Conservation (phyloP, 2,888 invertebrate genomes). For the Lumbricus terrestris region DNA sequence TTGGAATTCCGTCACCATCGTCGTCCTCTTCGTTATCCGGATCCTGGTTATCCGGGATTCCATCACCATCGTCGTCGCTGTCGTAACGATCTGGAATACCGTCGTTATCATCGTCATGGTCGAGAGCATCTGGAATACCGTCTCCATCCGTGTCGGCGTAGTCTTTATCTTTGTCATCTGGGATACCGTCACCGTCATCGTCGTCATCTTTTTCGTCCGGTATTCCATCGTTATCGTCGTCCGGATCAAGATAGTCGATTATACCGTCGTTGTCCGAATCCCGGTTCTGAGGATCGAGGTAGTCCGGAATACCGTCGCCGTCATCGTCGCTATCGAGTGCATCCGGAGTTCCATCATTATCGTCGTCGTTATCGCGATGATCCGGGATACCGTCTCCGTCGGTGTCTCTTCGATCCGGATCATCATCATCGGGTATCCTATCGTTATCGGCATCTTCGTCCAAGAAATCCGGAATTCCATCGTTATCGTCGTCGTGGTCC, state of each 20-base stretch:
- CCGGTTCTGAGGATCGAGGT: constrained; percentile 6
- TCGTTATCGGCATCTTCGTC: constrained; percentile 28
- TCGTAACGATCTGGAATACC: constrained; percentile 28
- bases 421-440: constrained; percentile 24
- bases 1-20: constrained; percentile 28
- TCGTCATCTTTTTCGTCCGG: constrained; percentile 43
- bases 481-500: constrained; percentile 34
- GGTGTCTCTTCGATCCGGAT: constrained; percentile 18
- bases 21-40: constrained; percentile 37
- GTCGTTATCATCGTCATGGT: constrained; percentile 20
- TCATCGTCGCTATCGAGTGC: constrained; percentile 27
- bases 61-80: constrained; percentile 33
- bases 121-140: background rate
- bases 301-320: constrained; percentile 10
- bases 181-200: constrained; percentile 36
- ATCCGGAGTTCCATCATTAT: constrained; percentile 32
- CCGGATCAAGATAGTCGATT: constrained; percentile 38
- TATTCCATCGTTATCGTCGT: constrained; percentile 50
- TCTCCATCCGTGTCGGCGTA: constrained; percentile 41
- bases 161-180: constrained; percentile 33
- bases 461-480: constrained; percentile 23
- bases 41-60: constrained; percentile 24
- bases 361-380: constrained; percentile 30
- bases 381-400: constrained; percentile 30
- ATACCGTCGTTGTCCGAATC: constrained; percentile 10